Conservation (phyloP, 2,797 vertebrate species). For the Enoplosus armatus region DNA sequence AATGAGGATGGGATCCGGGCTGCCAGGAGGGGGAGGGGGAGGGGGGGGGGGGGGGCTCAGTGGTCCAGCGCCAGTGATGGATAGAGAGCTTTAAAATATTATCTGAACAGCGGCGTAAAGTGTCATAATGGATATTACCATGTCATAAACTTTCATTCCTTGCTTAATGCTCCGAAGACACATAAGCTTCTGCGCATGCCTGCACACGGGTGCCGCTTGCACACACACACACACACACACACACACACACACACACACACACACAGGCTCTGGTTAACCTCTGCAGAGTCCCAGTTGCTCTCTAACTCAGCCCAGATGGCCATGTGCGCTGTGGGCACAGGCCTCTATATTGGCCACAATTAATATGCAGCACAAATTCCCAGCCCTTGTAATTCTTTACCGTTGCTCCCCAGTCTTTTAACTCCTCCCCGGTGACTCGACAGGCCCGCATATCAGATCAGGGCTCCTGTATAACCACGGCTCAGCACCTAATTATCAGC, state of each 20-base stretch:
- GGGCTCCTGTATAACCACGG: constrained; percentile 30
- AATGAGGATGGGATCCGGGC: constrained; percentile 44
- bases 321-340: constrained; percentile 34
- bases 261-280: constrained; percentile 56
- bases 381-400: constrained; percentile 60
- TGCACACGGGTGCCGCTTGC: neutral
- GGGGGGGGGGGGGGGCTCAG: constrained; percentile 9
- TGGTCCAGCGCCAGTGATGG: constrained; percentile 51
- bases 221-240: constrained; percentile 19
- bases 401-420: constrained; percentile 50
- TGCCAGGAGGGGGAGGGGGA: constrained; percentile 26
- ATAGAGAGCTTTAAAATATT: constrained; percentile 66
- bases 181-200: constrained; percentile 37
- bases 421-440: constrained; percentile 51
- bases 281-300: constrained; percentile 49
- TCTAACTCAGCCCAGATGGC: constrained; percentile 60
- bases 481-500: constrained; percentile 69
- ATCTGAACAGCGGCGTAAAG: constrained; percentile 61
- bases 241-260: constrained; percentile 18
- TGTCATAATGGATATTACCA: constrained; percentile 70
- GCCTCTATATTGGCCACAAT: constrained; percentile 50
- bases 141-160: constrained; percentile 70
- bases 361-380: constrained; percentile 64
- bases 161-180: constrained; percentile 59
- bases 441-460: constrained; percentile 57